Percentiles rank a stretch among this genome's conserved stretches.
phyloP scores from a whole-genome alignment of 2,888 invertebrate species.

The Parascotia fuliginaria region DNA sequence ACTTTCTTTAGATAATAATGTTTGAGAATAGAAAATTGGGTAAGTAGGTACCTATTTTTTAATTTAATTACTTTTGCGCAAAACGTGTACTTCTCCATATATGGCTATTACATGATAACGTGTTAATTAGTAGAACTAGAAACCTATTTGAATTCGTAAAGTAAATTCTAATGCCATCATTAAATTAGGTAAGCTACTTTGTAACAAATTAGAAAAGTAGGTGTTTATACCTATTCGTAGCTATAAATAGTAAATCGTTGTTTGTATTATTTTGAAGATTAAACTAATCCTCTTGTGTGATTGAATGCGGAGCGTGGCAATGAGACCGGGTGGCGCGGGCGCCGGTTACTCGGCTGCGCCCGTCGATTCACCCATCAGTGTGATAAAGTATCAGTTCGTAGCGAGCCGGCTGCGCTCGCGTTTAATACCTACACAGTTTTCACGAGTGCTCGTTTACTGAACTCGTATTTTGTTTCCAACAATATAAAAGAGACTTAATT shows the following conservation, averaged over 20 bases:
- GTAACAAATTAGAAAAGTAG: too few relatives aligned
- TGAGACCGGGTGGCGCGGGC: conserved; percentile 58
- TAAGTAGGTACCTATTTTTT: too few relatives aligned
- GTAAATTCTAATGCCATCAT: too few relatives aligned
- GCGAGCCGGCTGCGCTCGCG: conserved; percentile 66
- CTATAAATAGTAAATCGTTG: conserved; percentile 25
- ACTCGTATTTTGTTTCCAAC: conserved; percentile 16
- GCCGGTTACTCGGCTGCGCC: conserved; percentile 41
- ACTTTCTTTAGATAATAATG: too few relatives aligned
- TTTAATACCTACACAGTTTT: conserved; percentile 39
- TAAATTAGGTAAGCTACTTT: too few relatives aligned
- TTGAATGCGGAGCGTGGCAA: conserved; percentile 66
- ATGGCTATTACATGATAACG: too few relatives aligned
- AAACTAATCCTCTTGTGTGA: conserved; percentile 47
- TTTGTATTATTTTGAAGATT: conserved; percentile 24
- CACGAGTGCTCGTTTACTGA: conserved; percentile 41
- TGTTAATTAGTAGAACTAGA: too few relatives aligned
- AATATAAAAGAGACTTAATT: conserved; percentile 9
- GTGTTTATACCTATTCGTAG: too few relatives aligned
- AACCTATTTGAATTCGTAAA: too few relatives aligned
- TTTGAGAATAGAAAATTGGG: too few relatives aligned
- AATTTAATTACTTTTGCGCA: too few relatives aligned
- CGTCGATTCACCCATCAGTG: conserved; percentile 57
- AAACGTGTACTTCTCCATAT: too few relatives aligned
- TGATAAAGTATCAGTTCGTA: conserved; percentile 66